Evolutionary conservation across 2,113 vertebrate species (phyloP), one percentile per base, ranked within the genome.

Genomic region (Serinus canaria): DNA sequence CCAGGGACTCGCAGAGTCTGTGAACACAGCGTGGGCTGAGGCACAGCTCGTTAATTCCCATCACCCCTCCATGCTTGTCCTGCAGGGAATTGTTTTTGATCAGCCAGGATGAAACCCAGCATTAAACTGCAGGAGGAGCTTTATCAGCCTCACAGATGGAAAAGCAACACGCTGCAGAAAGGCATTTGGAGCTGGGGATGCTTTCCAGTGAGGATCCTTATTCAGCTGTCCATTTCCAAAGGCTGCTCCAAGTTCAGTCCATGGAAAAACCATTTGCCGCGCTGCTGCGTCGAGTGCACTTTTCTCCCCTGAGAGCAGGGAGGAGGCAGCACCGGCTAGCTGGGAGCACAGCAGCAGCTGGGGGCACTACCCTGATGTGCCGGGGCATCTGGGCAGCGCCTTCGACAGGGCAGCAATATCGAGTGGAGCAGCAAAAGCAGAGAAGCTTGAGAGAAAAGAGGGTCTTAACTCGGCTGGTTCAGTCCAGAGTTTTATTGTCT

Each of bases 111-210:
- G 44, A 67, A 94, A 95, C 46, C 78, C 96, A 74, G 87, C 47
- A 53, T 30, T 87, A 79, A 95, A 81, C 93, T 89, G 64, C 83
- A 87, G 87, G 69, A 90, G 52, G 74, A 63, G 56, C 50, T 58
- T 78, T 70, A 31, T 62, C 63, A 25, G 22, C 56, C 92, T 96
- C 95, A 11, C 83, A 73, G 95, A 13, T 89, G 94, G 96, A 92
- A 94, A 95, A 59, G 43, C 95, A 86, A 82, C 68, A 47, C 90
- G 15, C 73, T 82, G 92, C 79, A 68, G 83, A 83, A 75, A 52
- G 63, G 37, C 55, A 30, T 72, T 47, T 73, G 5, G 39, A 24
- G 8, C 77, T 62, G 64, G 13, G 79, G 90, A 77, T 55, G 14
- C 79, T 55, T 55, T 39, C 91, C 53, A 53, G 74, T 41, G 49